Percentiles rank a stretch among this genome's conserved stretches.
phyloP scores from a whole-genome alignment of 2,113 vertebrate genomes.

The Plecotus auritus region DNA sequence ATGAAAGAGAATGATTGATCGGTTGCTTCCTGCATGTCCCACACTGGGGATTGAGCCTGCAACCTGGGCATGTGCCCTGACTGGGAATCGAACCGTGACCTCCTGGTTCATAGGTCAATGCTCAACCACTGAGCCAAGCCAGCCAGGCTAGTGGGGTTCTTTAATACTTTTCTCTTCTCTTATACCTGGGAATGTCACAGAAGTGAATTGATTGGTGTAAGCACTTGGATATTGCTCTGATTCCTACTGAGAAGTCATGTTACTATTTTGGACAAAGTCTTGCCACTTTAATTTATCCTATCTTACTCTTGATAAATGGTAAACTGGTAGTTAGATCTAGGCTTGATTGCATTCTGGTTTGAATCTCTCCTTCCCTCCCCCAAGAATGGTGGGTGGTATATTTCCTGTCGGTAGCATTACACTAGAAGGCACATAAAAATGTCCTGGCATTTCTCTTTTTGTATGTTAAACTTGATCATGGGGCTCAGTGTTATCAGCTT shows the following conservation, averaged over 20 bases:
- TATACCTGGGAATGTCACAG: background rate
- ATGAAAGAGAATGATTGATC: too few relatives aligned
- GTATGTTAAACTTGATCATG: background rate
- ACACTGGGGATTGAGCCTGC: too few relatives aligned
- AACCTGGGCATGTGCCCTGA: too few relatives aligned
- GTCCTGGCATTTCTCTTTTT: background rate
- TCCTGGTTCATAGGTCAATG: too few relatives aligned
- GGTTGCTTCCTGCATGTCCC: too few relatives aligned
- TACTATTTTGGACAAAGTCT: conserved; percentile 24
- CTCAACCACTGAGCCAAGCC: too few relatives aligned
- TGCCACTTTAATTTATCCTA: background rate
- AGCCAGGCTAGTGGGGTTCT: background rate
- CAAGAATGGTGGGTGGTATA: background rate
- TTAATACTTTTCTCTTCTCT: background rate
- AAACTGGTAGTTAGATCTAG: background rate
- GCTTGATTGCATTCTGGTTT: background rate
- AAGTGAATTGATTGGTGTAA: background rate
- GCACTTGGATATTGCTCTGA: background rate
- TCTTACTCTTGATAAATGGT: conserved; percentile 6
- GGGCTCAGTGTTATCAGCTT: background rate
- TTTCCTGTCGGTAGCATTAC: background rate
- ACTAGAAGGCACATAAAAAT: background rate
- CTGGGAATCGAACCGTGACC: too few relatives aligned
- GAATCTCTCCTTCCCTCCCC: background rate
- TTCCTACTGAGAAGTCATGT: background rate